Percentiles rank a stretch among this genome's conserved stretches.
Evolutionary conservation across 2,113 vertebrate species (phyloP).

Genomic region (Peromyscus californicus): DNA sequence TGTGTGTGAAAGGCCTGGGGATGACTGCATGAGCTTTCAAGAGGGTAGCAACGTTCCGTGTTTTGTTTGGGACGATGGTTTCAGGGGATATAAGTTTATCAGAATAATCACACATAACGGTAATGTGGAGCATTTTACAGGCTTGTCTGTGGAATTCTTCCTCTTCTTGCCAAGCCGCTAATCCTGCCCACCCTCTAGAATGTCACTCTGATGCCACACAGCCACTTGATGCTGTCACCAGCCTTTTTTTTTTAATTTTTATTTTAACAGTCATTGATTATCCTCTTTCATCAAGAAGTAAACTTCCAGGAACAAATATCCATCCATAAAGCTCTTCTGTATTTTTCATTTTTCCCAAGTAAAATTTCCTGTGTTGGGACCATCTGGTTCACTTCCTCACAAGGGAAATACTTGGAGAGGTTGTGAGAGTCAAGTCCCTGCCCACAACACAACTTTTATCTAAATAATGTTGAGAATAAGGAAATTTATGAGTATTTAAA

Average conservation of each 20-base stretch:
- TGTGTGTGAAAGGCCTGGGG: background rate
- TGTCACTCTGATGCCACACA: background rate
- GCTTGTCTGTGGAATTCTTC: background rate
- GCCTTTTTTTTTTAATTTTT: background rate
- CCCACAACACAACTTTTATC: background rate
- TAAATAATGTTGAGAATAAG: conserved; percentile 48
- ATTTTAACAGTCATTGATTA: background rate
- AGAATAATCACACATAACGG: background rate
- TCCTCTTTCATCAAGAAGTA: conserved; percentile 35
- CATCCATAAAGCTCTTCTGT: conserved; percentile 50
- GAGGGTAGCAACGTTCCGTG: background rate
- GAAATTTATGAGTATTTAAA: conserved; percentile 58
- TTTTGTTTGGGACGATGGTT: background rate
- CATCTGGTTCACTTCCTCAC: conserved; percentile 56
- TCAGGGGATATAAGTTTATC: background rate
- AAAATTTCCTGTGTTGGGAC: conserved; percentile 52
- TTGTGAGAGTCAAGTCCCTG: conserved; percentile 59
- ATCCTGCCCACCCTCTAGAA: background rate
- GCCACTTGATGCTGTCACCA: background rate
- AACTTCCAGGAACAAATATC: conserved; percentile 46
- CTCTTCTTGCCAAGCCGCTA: background rate
- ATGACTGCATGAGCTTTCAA: background rate
- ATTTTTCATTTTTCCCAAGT: conserved; percentile 60
- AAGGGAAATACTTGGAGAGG: conserved; percentile 18
- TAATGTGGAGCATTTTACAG: conserved; percentile 1